Percentiles rank a stretch among this genome's conserved stretches.
Evolutionary conservation across 2,888 invertebrate genomes (phyloP).

Genomic region (Eupsilia transversa): DNA sequence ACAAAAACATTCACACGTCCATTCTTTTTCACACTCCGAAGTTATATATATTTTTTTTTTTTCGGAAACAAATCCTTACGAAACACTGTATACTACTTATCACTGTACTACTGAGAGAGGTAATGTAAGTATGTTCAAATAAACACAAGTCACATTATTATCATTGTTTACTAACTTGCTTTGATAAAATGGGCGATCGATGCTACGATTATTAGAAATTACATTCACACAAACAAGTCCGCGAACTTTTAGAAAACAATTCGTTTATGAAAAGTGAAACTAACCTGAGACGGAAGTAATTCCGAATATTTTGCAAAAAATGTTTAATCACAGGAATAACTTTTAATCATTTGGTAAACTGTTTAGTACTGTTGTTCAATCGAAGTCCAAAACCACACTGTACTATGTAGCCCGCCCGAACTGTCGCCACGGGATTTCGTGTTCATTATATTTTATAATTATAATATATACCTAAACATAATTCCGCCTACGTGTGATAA

Average conservation of each 20-base stretch:
- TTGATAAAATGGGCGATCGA: not conserved
- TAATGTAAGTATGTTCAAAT: not conserved
- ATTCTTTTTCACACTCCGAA: not conserved
- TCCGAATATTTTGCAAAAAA: not conserved
- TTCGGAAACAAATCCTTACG: not conserved
- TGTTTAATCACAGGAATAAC: not conserved
- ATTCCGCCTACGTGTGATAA: not conserved
- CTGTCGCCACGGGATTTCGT: not conserved
- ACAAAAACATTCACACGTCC: not conserved
- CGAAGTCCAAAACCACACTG: not conserved
- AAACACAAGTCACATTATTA: not conserved
- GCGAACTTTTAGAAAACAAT: constrained; percentile 3
- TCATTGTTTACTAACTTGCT: not conserved
- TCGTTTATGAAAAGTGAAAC: not conserved
- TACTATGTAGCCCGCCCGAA: not conserved
- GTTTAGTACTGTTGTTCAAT: not conserved
- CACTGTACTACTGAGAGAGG: too few relatives aligned
- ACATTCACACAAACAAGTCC: not conserved
- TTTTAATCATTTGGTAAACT: not conserved
- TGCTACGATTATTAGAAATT: not conserved
- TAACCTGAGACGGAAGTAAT: constrained; percentile 2
- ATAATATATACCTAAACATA: not conserved
- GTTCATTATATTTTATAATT: too few relatives aligned
- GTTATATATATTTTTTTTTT: not conserved
- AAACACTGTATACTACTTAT: too few relatives aligned